Base-by-base conservation (phyloP, 2,113 vertebrate genomes). In the Mirza zaza region DNA sequence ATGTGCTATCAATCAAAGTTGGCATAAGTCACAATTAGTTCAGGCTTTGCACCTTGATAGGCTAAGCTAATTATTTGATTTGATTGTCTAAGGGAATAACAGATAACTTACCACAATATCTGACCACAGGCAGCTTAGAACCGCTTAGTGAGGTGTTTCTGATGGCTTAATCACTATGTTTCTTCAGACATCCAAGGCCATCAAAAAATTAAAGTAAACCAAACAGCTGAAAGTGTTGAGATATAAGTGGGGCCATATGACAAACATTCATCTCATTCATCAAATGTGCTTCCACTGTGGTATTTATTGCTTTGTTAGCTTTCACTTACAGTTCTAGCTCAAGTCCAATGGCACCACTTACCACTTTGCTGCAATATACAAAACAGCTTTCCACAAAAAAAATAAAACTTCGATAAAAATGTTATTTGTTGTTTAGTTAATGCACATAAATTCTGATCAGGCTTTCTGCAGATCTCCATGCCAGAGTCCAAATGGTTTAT, bases 51-150 rank as follows among this genome's bases (percentile, higher is more conserved):
- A 75, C 61, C 29, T 65, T 77, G 81, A 85, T 65, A 92, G 36
- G 57, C 27, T 84, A 59, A 71, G 65, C 32, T 88, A 94, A 94
- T 93, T 87, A 93, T 87, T 87, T 96, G 42, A 77, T 90, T 57
- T 77, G 91, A 76, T 71, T 90, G 29, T 50, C 75, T 80, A 61
- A 86, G n/a, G 82, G 77, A 96, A 87, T 12, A 18, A 77, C 36
- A 86, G 21, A 94, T 68, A 76, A 83, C 73, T 34, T 42, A 25
- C 36, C 29, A 34, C 63, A n/a, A 42, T 32, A 92, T 80, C 21
- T 11, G 87, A 87, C 45, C 67, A 79, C 52, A 82, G 63, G 73
- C 57, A 71, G 20, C 36, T 90, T 23, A 52, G 34, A 92, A 68
- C 39, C 21, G 73, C 18, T 96, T 39, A 34, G 7, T 32, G 18